Conservation (phyloP, 2,113 vertebrate species). For the Hemicordylus capensis region DNA sequence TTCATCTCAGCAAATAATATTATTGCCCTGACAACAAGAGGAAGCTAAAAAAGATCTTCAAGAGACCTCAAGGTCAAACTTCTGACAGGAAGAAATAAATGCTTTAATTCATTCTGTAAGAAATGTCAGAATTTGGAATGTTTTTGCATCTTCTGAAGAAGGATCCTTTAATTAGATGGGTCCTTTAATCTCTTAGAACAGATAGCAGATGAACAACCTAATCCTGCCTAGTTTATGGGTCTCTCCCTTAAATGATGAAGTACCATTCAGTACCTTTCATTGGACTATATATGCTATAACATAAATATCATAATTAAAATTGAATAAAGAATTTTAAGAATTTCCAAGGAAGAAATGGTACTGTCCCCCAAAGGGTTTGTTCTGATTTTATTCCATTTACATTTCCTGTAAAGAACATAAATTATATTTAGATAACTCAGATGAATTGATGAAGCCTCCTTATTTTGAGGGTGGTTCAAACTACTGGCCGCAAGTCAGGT, state of each 20-base stretch:
- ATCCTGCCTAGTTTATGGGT: neutral
- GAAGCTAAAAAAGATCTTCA: neutral
- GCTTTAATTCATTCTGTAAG: neutral
- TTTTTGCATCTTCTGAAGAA: neutral
- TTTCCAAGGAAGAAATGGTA: neutral
- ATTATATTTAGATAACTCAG: neutral
- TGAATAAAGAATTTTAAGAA: neutral
- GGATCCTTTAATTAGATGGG: neutral
- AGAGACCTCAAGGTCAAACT: neutral
- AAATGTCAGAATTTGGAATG: neutral
- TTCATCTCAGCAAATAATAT: slow-evolving; percentile 1
- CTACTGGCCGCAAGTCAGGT: too few relatives aligned
- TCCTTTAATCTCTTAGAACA: neutral
- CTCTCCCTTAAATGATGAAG: neutral
- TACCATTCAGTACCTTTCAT: neutral
- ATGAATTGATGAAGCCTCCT: too few relatives aligned
- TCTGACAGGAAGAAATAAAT: neutral
- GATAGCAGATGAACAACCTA: too few relatives aligned
- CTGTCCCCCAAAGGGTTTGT: neutral
- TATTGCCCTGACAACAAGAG: neutral
- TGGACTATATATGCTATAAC: neutral
- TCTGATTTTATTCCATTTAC: neutral
- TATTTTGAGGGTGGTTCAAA: too few relatives aligned
- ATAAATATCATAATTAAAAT: neutral
- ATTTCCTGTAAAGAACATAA: neutral